Conservation (phyloP, 1,140 invertebrate genomes). For the Philopotamus ludificatus region DNA sequence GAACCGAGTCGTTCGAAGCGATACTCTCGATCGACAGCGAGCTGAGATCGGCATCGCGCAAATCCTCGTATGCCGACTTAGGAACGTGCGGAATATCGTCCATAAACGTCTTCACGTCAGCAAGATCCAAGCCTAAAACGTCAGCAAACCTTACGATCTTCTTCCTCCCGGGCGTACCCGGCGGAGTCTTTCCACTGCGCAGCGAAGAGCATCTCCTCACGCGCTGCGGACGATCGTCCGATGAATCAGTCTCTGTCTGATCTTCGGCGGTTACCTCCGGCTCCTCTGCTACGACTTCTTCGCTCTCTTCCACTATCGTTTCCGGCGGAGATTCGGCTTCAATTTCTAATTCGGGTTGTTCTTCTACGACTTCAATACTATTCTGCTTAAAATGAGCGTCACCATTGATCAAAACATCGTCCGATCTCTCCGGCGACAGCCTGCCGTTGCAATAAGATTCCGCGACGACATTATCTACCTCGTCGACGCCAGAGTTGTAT, state of each 20-base stretch:
- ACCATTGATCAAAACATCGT: not conserved
- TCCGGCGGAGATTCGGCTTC: conserved; percentile 35
- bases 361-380: not conserved
- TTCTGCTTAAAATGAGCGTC: not conserved
- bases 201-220: conserved; percentile 80
- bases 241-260: conserved; percentile 42
- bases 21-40: conserved; percentile 47
- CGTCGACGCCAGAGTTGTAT: conserved; percentile 40
- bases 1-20: conserved; percentile 46
- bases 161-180: conserved; percentile 82
- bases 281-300: conserved; percentile 30
- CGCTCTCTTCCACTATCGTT: not conserved
- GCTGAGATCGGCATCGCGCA: conserved; percentile 57
- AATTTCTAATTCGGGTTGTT: not conserved
- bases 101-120: conserved; percentile 84
- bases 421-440: conserved; percentile 7
- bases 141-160: conserved; percentile 96
- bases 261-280: conserved; percentile 27
- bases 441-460: conserved; percentile 1
- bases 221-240: conserved; percentile 60
- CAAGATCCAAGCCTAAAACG: conserved; percentile 88
- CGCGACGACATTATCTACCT: conserved; percentile 43
- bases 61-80: conserved; percentile 77
- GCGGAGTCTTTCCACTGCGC: conserved; percentile 88
- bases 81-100: conserved; percentile 88